Conservation (phyloP, 2,797 vertebrate genomes). For the Malurus splendens region DNA sequence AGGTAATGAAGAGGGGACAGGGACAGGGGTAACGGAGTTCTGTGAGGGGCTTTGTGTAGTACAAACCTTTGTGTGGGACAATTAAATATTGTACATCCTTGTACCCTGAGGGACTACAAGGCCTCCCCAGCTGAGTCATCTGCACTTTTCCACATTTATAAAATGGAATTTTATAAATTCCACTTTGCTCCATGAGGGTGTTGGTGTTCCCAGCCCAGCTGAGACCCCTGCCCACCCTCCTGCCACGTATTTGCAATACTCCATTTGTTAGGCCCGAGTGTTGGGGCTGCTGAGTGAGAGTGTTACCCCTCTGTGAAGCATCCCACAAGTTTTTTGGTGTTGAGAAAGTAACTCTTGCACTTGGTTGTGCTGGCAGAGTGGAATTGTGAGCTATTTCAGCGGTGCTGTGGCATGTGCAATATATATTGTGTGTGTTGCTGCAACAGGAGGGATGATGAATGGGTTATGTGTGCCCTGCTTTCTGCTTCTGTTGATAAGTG, state of each 20-base stretch:
- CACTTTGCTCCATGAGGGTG: neutral
- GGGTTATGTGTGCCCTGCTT: conserved; percentile 27
- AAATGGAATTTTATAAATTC: neutral
- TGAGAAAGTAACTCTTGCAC: neutral
- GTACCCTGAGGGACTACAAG: neutral
- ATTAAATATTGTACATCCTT: neutral
- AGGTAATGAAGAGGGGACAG: neutral
- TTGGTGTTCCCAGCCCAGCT: rapidly evolving
- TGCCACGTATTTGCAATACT: rapidly evolving
- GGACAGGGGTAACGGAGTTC: neutral
- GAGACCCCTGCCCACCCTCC: neutral
- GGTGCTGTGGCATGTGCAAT: neutral
- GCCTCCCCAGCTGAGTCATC: rapidly evolving
- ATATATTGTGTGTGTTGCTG: neutral
- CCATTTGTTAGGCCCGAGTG: neutral
- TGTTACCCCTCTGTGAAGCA: rapidly evolving
- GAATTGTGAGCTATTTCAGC: neutral
- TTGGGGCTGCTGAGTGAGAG: neutral
- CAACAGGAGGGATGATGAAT: conserved; percentile 35
- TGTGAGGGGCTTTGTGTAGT: neutral
- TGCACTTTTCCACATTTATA: rapidly evolving
- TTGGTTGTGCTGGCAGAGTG: neutral
- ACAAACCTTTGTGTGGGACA: neutral
- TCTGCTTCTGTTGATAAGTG: conserved; percentile 53
- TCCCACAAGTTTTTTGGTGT: neutral